A percentile compares a stretch with the other conserved stretches of the same genome.
phyloP scores from a whole-genome alignment of 1,140 invertebrate genomes.

The Atopsyche davidsoni region DNA sequence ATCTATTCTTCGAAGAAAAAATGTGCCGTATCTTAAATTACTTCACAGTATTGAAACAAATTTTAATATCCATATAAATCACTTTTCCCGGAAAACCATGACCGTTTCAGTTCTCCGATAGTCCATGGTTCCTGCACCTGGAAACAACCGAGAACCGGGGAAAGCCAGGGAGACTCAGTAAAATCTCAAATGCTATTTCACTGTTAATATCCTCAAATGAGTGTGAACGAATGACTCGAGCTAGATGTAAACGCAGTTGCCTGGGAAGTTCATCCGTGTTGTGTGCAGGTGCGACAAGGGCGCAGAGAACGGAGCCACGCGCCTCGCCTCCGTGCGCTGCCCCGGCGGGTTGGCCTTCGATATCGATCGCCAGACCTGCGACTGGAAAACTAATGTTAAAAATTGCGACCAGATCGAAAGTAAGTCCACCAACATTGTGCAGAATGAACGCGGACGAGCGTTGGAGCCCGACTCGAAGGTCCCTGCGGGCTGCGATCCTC shows the following conservation, averaged over 20 bases:
- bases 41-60: too few relatives aligned
- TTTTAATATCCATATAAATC: too few relatives aligned
- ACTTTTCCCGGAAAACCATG: too few relatives aligned
- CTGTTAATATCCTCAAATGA: neutral
- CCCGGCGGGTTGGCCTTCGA: conserved; percentile 89
- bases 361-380: conserved; percentile 89
- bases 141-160: neutral
- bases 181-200: neutral
- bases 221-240: neutral
- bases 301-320: conserved; percentile 74
- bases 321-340: conserved; percentile 81
- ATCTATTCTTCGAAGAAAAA: too few relatives aligned
- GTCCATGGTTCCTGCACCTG: too few relatives aligned
- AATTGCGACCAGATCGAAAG: conserved; percentile 89
- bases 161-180: neutral
- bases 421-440: conserved; percentile 56
- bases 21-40: too few relatives aligned
- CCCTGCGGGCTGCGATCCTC: conserved; percentile 9
- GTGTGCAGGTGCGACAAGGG: conserved; percentile 81
- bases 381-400: conserved; percentile 93
- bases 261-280: conserved; percentile 34
- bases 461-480: conserved; percentile 27
- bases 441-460: conserved; percentile 39
- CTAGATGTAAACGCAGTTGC: neutral
- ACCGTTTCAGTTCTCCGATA: too few relatives aligned